Percentiles rank a stretch among this genome's conserved stretches.
Conservation (phyloP, 2,888 invertebrate genomes). For the Diadegma fenestrale region DNA sequence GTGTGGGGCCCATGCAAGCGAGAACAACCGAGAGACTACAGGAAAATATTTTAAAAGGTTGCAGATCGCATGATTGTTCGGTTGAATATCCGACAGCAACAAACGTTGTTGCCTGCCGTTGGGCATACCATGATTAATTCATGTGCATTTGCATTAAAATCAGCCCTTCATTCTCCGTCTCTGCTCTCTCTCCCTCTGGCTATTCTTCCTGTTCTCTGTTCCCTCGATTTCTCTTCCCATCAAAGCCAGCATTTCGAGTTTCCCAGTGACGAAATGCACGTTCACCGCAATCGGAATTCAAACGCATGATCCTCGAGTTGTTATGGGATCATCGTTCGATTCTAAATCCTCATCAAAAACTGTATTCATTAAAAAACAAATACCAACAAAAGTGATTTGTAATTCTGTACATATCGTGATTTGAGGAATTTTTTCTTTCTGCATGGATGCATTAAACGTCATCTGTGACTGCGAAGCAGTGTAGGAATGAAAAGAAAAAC, state of each 20-base stretch:
- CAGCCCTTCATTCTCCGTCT: constrained; percentile 14
- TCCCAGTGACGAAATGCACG: constrained; percentile 22
- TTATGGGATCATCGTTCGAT: not conserved
- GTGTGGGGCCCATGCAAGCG: not conserved
- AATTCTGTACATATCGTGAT: not conserved
- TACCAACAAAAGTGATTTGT: not conserved
- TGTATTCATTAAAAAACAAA: not conserved
- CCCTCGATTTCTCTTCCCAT: not conserved
- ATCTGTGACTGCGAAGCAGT: not conserved
- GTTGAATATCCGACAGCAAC: constrained; percentile 28
- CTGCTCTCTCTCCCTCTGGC: not conserved
- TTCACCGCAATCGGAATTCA: constrained; percentile 41
- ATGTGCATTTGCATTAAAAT: constrained; percentile 54
- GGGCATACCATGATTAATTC: constrained; percentile 59
- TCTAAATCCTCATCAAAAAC: not conserved
- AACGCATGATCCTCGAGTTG: constrained; percentile 9
- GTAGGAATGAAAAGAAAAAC: not conserved
- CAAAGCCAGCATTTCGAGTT: constrained; percentile 1
- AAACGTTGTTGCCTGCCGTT: constrained; percentile 40
- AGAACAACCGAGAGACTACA: not conserved
- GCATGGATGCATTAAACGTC: not conserved
- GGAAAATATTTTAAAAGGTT: constrained; percentile 49
- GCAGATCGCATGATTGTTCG: constrained; percentile 38
- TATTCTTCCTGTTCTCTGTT: not conserved
- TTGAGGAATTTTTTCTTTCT: not conserved